Evolutionary conservation across 2,113 vertebrate species (phyloP), one percentile per base, ranked within the genome.

Genomic region (Oceanodroma tethys): DNA sequence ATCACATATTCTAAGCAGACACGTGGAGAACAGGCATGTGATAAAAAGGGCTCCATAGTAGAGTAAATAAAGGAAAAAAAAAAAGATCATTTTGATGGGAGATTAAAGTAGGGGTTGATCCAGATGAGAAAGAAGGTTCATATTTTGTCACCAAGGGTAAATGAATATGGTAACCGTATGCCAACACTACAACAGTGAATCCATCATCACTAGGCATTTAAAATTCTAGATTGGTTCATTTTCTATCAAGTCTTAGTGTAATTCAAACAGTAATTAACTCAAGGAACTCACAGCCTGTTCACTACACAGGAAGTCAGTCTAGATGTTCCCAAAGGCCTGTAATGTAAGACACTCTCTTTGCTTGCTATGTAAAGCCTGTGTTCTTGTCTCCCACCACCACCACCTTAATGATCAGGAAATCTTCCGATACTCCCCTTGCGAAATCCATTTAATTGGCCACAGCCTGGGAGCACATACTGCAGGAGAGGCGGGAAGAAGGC

Each of bases 401-500:
- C 27, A 73, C 72, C 52, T 42, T 68, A 81, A 90, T 4, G 42
- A n/a, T 45, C 96, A 99, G 99, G 94, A 55, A 21, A 83, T 90
- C 74, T 98, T 97, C 92, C 89, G 40, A 36, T 99, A 99, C 96
- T 95, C 36, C 2, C 94, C 97, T 75, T 67, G 89, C 1, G 66
- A 97, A 40, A 98, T 98, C 86, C 98, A 99, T n/a, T 78, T 99
- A 71, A 99, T 99, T 7, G 99, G 99, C 58, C 99, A 99, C 97
- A 98, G 99, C 26, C 75, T 99, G 38, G 99, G 99, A 45, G 99
- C 99, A 25, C 99, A 99, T 3, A 71, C 92, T 30, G 99, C 98
- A 0, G 99, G 98, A 92, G 98, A 99, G 13, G 98, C 84, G 0
- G 99, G 99, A 4, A 97, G 96, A 63, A 98, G 97, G 84, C 98